Base-by-base conservation (phyloP, 2,888 invertebrate species). In the Parnassius apollo region DNA sequence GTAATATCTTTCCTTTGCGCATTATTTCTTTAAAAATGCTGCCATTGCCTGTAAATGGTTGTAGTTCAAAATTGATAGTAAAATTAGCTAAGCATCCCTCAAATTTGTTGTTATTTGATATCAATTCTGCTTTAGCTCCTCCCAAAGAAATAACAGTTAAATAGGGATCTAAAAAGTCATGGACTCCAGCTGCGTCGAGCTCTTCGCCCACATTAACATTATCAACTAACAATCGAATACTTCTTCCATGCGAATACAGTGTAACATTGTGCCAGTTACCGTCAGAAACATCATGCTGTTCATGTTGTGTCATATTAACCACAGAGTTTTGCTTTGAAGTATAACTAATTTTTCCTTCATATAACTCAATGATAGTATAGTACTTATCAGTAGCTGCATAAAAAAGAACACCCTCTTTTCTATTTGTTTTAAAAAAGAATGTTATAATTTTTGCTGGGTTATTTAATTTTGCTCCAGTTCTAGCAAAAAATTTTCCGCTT, bases 91-190 rank as follows among this genome's bases (percentile, higher is more conserved):
- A 87, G 76, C 98, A 99, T 2, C 98, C 98, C 85, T 96, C 95
- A 78, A 98, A 98, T 71, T 93, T 95, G 79, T 91, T 90, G 12
- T 93, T 93, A 56, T 86, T 83, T 11, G 93, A 92, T 69, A 95
- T 92, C 73, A 93, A 91, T 71, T 94, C 94, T 22, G 93, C 84
- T 74, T 94, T 93, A 0, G 94, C 94, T 9, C 97, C 97, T 50
- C 98, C 98, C 50, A 98, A 85, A 2, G 95, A 95, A 61, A 98
- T 85, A 4, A 94, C 93, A 0, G 96, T 96, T 57, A 98, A 88
- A 77, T 98, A 97, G 0, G 98, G 97, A 83, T 98, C 98, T 46
- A 98, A 93, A 78, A 98, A 98, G 79, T 98, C 97, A 78, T 98
- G 98, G 0, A 97, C 96, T 2, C 96, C 96, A 12, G 95, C 96